Base-by-base conservation (phyloP, 1,140 invertebrate genomes). In the Zophobas morio region DNA sequence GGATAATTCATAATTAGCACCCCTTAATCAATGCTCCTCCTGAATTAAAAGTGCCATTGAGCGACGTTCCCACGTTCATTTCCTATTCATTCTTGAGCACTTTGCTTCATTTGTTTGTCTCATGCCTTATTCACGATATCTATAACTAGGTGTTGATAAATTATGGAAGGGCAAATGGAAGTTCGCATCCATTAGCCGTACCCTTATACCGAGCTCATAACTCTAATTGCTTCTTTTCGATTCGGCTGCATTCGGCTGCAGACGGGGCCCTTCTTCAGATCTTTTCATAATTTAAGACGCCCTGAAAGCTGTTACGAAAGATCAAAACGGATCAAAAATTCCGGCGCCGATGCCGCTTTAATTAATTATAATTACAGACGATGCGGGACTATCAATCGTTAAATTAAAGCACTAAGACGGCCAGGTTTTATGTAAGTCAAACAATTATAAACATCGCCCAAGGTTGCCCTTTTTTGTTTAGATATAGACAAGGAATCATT, bases 91-190 rank as follows among this genome's bases (percentile, higher is more conserved):
- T 78, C 79, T 75, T 78, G 78, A 79, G 82, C 81, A 83, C 82
- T 83, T 80, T 75, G 81, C 76, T 78, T 79, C 81, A 77, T 82
- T 82, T 81, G 79, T 82, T 82, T 81, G 82, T 79, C 81, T 82
- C 79, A 83, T 82, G 80, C 79, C 74, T 83, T 82, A 83, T 83
- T 82, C 82, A 82, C 76, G 78, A 80, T 82, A 83, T 83, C 80
- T 80, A 83, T 83, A 83, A 83, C 82, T 81, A 83, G 81, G 74
- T 81, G 79, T 81, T 83, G 82, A 82, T 83, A 81, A 83, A 83
- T 83, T 81, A 83, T 83, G 76, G 75, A 83, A 37, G 74, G 66
- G 56, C 70, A 77, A 81, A 80, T 79, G 78, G 80, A 79, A 54
- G 47, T 74, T 74, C 72, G 51, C 72, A 74, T 74, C 72, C 72